Evolutionary conservation across 2,888 invertebrate species (phyloP), one percentile per base, ranked within the genome.

Genomic region (Acronicta leporina): DNA sequence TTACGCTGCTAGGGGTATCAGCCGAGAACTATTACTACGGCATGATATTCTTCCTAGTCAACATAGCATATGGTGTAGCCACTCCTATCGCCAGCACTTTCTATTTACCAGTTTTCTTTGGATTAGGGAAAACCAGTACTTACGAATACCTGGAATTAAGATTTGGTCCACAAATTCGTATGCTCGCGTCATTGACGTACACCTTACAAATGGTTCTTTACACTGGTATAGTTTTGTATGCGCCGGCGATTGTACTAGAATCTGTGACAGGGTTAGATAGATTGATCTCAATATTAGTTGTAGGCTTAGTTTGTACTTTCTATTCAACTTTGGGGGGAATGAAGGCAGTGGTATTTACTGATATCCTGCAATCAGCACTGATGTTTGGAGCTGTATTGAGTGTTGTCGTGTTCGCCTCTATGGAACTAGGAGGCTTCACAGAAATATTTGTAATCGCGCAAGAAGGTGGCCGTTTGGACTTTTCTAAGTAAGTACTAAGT

Each of bases 111-210:
- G 97, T 98, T 41, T 98, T 98, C 88, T 98, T 97, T 85, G 96
- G 96, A 68, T 92, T 98, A 8, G 96, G 97, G 86, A 96, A 96
- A 65, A 96, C 97, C n/a, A 98, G 98, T 87, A 97, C 97, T 53
- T 99, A 98, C 85, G 98, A 98, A 96, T 99, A 99, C 87, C 95
- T 99, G 81, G 98, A 99, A 87, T 94, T 96, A 78, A 95, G 99
- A 69, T 99, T 99, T 86, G 98, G 98, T 3, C 95, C 96, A 68
- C 92, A 92, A 7, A 96, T 98, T 27, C 95, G 99, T 78, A 89
- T 97, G 68, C 90, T 96, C 15, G 98, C 98, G 0, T 98, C 98
- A 3, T 81, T 98, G 52, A 96, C 97, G 0, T 99, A 98, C 84
- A 97, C 97, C 53, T 80, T 98, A 43, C 99, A 99, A 94, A 97